These are phyloP conservation scores for Pungitius pungitius DNA, from an alignment of 2,113 vertebrate genomes.

Conservation along the genomic window DNA sequence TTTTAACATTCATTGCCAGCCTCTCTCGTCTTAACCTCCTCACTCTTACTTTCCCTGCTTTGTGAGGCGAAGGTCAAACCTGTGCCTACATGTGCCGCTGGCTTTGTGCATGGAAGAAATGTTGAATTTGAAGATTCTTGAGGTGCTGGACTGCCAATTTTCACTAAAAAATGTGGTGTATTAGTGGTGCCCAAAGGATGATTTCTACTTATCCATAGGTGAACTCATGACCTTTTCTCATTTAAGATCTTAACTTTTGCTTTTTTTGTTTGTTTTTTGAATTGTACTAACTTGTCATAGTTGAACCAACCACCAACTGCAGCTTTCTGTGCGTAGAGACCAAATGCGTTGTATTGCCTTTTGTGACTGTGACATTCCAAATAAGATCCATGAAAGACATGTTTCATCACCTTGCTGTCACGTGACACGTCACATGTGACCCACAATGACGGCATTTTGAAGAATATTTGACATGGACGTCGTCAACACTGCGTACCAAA, in stretches of 20 bases:
- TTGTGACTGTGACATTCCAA: not conserved
- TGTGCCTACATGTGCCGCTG: not conserved
- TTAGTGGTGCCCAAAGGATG: not conserved
- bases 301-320: not conserved
- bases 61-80: conserved; percentile 26
- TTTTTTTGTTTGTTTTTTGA: not conserved
- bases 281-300: not conserved
- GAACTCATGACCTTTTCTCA: not conserved
- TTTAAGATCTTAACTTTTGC: not conserved
- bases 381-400: too few species aligned
- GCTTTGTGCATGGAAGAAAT: not conserved
- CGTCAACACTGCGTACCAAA: not conserved
- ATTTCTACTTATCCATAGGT: not conserved
- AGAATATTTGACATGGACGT: not conserved
- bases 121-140: not conserved
- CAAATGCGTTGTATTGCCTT: not conserved
- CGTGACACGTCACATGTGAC: not conserved
- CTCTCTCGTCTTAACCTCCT: not conserved
- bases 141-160: not conserved
- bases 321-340: not conserved
- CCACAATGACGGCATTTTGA: not conserved
- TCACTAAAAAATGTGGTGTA: too few species aligned
- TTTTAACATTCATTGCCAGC: conserved; percentile 15
- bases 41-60: not conserved
- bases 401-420: not conserved